Conservation (phyloP, 2,888 invertebrate genomes). For the Parnassius mnemosyne region DNA sequence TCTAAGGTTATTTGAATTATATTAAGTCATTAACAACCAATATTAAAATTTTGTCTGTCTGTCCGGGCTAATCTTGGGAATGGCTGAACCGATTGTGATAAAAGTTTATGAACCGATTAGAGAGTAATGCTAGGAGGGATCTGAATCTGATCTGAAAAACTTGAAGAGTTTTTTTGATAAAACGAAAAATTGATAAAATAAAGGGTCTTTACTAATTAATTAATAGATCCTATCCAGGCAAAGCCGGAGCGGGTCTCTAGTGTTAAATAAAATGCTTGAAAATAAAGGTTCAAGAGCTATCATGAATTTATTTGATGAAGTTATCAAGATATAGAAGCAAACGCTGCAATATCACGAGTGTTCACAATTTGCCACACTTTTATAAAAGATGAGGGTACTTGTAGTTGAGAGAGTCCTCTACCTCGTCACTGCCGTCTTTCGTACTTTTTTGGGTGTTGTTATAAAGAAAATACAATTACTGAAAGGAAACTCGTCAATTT, state of each 20-base stretch:
- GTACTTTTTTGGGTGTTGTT: conserved; percentile 51
- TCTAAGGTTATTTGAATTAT: too few relatives aligned
- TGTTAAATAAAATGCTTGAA: conserved; percentile 4
- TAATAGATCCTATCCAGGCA: too few relatives aligned
- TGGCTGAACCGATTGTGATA: too few relatives aligned
- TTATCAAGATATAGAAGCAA: conserved; percentile 26
- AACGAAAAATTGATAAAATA: too few relatives aligned
- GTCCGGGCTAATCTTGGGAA: too few relatives aligned
- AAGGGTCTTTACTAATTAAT: conserved; percentile 22
- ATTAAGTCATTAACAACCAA: too few relatives aligned
- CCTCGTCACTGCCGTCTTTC: conserved; percentile 51
- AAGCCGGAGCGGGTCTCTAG: too few relatives aligned
- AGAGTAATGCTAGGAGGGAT: too few relatives aligned
- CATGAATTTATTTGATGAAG: conserved; percentile 14
- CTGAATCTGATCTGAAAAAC: too few relatives aligned
- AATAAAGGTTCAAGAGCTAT: neutral
- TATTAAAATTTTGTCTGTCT: too few relatives aligned
- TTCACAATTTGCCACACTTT: conserved; percentile 72
- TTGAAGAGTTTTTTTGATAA: too few relatives aligned
- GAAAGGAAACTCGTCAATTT: neutral
- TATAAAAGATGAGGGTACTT: conserved; percentile 54
- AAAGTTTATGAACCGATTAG: too few relatives aligned
- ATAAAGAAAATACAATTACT: conserved; percentile 34
- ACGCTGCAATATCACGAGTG: conserved; percentile 51
- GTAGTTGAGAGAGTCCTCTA: conserved; percentile 37